phyloP scores from a whole-genome alignment of 2,888 invertebrate species.

The Zonitis immaculata region DNA sequence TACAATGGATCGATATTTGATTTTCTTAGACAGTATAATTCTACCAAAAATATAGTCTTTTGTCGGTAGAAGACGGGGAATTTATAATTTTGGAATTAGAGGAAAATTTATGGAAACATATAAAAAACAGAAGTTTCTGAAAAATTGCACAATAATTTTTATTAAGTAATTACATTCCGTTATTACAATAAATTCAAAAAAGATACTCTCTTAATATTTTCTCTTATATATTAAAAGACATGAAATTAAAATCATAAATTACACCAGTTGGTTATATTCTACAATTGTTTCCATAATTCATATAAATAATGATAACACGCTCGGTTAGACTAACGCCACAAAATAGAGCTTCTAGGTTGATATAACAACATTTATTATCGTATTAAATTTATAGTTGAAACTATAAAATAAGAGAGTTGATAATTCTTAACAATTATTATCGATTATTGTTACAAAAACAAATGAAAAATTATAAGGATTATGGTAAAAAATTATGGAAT shows the following conservation, averaged over 20 bases:
- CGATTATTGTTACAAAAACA: too few relatives aligned
- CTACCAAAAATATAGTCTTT: too few relatives aligned
- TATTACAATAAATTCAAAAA: not conserved
- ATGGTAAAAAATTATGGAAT: too few relatives aligned
- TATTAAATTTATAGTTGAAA: too few relatives aligned
- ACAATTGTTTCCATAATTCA: conserved; percentile 10
- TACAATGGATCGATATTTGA: too few relatives aligned
- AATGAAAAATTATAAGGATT: too few relatives aligned
- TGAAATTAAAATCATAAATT: conserved; percentile 15
- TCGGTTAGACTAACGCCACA: not conserved
- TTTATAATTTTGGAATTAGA: too few relatives aligned
- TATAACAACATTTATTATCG: not conserved
- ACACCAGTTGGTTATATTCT: conserved; percentile 9
- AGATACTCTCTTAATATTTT: conserved; percentile 11
- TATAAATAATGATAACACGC: conserved; percentile 13
- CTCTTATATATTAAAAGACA: conserved; percentile 3
- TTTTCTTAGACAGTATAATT: too few relatives aligned
- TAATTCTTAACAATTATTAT: too few relatives aligned
- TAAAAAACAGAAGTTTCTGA: not conserved
- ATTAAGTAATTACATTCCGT: not conserved
- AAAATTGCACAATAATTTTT: not conserved
- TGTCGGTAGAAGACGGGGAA: too few relatives aligned
- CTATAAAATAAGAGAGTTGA: too few relatives aligned
- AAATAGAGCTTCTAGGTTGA: not conserved
- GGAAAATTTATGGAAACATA: too few relatives aligned